Base-by-base conservation (phyloP, 2,113 vertebrate genomes). In the Sialia sialis region DNA sequence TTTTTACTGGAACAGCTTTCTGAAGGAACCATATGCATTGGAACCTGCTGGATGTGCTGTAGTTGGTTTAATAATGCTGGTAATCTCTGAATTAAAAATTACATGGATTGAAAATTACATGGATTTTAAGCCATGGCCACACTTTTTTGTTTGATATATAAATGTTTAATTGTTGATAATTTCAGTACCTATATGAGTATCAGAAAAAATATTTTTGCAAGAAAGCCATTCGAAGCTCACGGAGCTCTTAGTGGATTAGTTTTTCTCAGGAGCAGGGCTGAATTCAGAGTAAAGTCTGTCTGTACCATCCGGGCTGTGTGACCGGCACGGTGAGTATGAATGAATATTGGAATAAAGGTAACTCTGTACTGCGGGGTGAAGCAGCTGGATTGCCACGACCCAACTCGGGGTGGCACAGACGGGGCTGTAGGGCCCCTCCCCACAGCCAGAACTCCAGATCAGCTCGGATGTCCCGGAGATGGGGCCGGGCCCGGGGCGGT, bases 351-450 rank as follows among this genome's bases (percentile, higher is more conserved):
- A 16, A 62, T 0, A 11, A 8, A 34, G 15, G 19, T 6, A 19
- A 13, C 16, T 23, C 12, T 2, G 0, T 4, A 0, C 34, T 3
- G 22, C 2, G 39, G 39, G 49, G 7, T 5, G 9, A 8, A 48
- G 48, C 56, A 21, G 26, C 0, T 10, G 63, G 9, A 27, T 15
- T 48, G 12, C 21, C 46, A 23, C 7, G 22, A 11, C 13, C 22
- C 46, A 48, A 22, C 46, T 48, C 6, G 46, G 46, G 7, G 13
- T 23, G 7, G 46, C 20, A 48, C 21, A 22, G 23, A 13, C 2
- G 46, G 46, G 21, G 46, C 46, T 46, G 46, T 22, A 13, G 46
- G 21, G 21, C 21, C 46, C 46, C 46, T 22, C 21, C 44, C 11
- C 46, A 11, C 19, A 46, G 18, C 16, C 41, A 43, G 41, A 43